Percentiles rank a stretch among this genome's conserved stretches.
Evolutionary conservation across 2,888 invertebrate species (phyloP).

Genomic region (Lacanobia oleracea): DNA sequence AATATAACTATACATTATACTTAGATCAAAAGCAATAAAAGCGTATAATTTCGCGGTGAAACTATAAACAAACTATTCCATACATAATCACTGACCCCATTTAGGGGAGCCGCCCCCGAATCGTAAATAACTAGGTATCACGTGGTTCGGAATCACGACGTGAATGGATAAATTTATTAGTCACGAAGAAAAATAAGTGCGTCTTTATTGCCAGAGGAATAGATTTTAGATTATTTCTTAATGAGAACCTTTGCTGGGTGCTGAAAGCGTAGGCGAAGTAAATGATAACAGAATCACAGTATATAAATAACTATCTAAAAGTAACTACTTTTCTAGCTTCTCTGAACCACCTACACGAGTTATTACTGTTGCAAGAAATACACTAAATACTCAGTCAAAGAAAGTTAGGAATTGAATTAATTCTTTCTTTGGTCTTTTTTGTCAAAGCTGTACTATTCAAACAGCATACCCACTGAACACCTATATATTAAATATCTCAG

Average conservation of each 20-base stretch:
- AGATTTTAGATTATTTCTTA: constrained; percentile 46
- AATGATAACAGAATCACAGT: constrained; percentile 11
- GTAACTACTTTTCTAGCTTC: background rate
- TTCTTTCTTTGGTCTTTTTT: background rate
- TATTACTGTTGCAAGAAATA: background rate
- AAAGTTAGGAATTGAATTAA: background rate
- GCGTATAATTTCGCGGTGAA: constrained; percentile 63
- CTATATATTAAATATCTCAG: constrained; percentile 7
- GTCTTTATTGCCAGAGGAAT: constrained; percentile 56
- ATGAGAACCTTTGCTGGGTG: constrained; percentile 31
- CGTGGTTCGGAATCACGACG: constrained; percentile 70
- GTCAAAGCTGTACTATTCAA: too few relatives aligned
- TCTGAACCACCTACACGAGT: too few relatives aligned
- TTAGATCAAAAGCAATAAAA: constrained; percentile 53
- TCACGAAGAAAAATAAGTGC: constrained; percentile 69
- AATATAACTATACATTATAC: background rate
- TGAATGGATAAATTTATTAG: constrained; percentile 73
- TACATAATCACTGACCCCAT: constrained; percentile 74
- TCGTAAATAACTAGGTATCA: constrained; percentile 74
- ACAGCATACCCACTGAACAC: background rate
- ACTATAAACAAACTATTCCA: constrained; percentile 66
- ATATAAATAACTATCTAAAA: constrained; percentile 9
- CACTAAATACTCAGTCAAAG: background rate
- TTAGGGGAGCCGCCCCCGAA: constrained; percentile 64
- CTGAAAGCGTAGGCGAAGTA: constrained; percentile 6